Evolutionary conservation across 2,797 vertebrate genomes (phyloP).

Genomic region (Rhynchotus rufescens): DNA sequence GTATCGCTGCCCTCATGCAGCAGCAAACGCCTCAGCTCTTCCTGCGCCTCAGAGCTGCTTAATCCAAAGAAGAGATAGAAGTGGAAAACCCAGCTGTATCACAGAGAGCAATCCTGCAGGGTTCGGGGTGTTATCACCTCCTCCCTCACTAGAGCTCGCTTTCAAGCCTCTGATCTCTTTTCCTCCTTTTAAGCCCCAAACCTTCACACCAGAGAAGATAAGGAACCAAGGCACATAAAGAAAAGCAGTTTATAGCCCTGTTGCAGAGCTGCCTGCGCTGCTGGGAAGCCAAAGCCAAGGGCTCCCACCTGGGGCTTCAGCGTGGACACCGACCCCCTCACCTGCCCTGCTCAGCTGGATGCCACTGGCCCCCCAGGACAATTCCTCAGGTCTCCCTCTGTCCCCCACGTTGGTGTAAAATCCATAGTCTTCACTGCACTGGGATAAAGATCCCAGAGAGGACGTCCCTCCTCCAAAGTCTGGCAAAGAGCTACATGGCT

Average conservation of each 20-base stretch:
- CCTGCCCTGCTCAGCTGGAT: neutral
- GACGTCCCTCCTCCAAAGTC: neutral
- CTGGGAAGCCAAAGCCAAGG: neutral
- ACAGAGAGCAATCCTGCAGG: neutral
- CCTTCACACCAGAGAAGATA: neutral
- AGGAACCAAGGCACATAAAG: neutral
- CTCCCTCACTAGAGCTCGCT: neutral
- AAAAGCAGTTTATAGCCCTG: neutral
- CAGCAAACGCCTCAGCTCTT: neutral
- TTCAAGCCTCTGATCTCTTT: neutral
- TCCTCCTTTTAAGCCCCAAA: neutral
- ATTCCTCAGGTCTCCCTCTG: neutral
- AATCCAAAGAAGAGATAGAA: constrained; percentile 36
- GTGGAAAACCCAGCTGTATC: neutral
- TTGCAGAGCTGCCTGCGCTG: neutral
- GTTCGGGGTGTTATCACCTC: neutral
- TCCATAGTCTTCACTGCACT: neutral
- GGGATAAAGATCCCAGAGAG: neutral
- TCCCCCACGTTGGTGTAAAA: neutral
- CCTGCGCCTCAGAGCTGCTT: constrained; percentile 14
- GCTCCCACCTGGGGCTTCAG: neutral
- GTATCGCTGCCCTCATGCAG: neutral
- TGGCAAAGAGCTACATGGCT: neutral
- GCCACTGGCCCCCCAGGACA: accelerated
- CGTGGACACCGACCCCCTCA: accelerated